These are phyloP conservation scores for Acanthacorydalis orientalis DNA, from an alignment of 2,888 invertebrate species.

Conservation along the genomic window DNA sequence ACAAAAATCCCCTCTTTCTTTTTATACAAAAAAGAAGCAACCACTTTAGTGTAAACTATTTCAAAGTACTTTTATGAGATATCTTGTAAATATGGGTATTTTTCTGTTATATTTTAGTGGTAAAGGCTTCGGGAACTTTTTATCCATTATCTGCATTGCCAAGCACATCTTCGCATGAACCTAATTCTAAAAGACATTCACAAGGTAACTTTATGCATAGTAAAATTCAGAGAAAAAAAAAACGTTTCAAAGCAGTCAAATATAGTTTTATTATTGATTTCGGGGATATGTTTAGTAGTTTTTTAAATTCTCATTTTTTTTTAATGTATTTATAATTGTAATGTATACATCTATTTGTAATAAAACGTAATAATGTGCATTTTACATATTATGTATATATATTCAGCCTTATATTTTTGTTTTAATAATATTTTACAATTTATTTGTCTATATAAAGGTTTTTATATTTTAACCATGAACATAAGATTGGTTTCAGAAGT, in stretches of 20 bases:
- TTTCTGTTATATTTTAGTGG: constrained; percentile 46
- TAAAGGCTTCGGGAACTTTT: constrained; percentile 85
- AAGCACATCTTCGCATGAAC: constrained; percentile 9
- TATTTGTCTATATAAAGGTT: no score
- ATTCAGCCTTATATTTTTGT: no score
- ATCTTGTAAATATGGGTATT: constrained; percentile 6
- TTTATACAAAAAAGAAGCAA: background rate
- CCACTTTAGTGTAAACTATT: background rate
- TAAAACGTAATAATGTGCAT: no score
- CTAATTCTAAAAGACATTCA: constrained; percentile 2
- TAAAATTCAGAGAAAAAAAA: background rate
- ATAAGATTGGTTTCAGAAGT: no score
- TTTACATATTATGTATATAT: no score
- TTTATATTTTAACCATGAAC: no score
- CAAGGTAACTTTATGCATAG: background rate
- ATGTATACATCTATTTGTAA: no score
- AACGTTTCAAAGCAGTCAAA: background rate
- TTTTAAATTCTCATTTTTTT: no score
- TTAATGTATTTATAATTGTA: no score
- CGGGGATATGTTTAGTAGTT: no score
- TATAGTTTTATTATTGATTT: background rate
- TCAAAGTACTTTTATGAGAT: background rate
- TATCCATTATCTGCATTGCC: constrained; percentile 57
- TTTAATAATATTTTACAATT: no score
- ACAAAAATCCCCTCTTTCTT: background rate